Evolutionary conservation across 2,888 invertebrate species (phyloP).

Genomic region (Drosophila anomalata): DNA sequence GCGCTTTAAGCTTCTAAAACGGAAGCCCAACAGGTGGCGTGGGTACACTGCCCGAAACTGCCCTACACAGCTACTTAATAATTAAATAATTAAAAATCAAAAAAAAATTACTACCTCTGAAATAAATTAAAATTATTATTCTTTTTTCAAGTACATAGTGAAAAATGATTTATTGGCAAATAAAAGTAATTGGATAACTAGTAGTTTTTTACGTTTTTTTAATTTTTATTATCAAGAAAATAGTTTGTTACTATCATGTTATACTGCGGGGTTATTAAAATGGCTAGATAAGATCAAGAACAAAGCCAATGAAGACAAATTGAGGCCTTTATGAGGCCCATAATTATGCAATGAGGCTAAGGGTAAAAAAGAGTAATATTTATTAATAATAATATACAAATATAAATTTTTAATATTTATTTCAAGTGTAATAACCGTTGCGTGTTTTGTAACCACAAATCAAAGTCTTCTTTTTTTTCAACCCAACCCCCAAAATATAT

Average conservation of each 20-base stretch:
- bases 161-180: background rate
- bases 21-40: slow-evolving; percentile 63
- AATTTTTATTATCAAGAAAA: background rate
- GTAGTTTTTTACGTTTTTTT: background rate
- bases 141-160: background rate
- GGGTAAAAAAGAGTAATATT: too few relatives aligned
- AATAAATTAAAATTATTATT: too few relatives aligned
- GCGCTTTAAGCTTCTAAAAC: slow-evolving; percentile 28
- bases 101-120: too few relatives aligned
- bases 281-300: background rate
- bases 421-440: slow-evolving; percentile 27
- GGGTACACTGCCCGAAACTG: slow-evolving; percentile 14
- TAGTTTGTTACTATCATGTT: slow-evolving; percentile 1
- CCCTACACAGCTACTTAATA: too few relatives aligned
- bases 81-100: too few relatives aligned
- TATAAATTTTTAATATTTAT: background rate
- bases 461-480: background rate
- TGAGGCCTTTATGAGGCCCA: background rate
- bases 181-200: background rate
- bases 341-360: background rate
- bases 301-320: background rate
- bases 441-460: slow-evolving; percentile 59
- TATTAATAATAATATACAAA: too few relatives aligned
- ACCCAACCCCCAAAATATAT: background rate
- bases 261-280: background rate